Base-by-base conservation (phyloP, 1,140 invertebrate genomes). In the Trachymyrmex cornetzi region DNA sequence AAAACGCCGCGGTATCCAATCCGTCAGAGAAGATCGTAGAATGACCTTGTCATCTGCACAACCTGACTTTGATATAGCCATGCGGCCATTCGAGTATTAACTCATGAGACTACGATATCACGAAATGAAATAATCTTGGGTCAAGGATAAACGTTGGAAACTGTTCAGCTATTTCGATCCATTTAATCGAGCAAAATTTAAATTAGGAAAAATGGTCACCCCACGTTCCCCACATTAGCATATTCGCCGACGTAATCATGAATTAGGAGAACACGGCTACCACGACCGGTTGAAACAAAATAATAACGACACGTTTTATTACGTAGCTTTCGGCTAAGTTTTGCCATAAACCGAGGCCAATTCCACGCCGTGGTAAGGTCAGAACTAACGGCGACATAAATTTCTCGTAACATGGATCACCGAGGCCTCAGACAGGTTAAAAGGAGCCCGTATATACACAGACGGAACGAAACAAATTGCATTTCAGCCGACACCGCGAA, bases 391-490 rank as follows among this genome's bases (percentile, higher is more conserved):
- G 80, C 80, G 69, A 84, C 69, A 88, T 88, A 88, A 88, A 90
- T 86, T 71, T 27, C 48, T 63, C 64, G 63, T 77, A 75, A 77
- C 77, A 48, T 50, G 61, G 86, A 75, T 77, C 71, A 74, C 80
- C 24, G 80, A 63, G 55, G 80, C 69, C 69, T 75, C 55, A 66
- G 77, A 87, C 85, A 77, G 84, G 74, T 89, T 90, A 89, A 87
- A 79, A 87, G 74, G 77, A 77, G 55, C 22, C 48, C 44, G 48
- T 50, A 38, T 67, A 91, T 59, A 87, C 79, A 64, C 14, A 71
- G 80, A 87, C 82, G 57, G 74, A 90, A 91, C 90, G 86, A 90
- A 91, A 91, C 88, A 89, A 92, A 92, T 92, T 88, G 85, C 87
- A 67, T 85, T 80, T 77, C 63, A 69, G 53, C 61, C 79, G 71